Conservation (phyloP, 2,113 vertebrate species). For the Ptychochromis oligacanthus region DNA sequence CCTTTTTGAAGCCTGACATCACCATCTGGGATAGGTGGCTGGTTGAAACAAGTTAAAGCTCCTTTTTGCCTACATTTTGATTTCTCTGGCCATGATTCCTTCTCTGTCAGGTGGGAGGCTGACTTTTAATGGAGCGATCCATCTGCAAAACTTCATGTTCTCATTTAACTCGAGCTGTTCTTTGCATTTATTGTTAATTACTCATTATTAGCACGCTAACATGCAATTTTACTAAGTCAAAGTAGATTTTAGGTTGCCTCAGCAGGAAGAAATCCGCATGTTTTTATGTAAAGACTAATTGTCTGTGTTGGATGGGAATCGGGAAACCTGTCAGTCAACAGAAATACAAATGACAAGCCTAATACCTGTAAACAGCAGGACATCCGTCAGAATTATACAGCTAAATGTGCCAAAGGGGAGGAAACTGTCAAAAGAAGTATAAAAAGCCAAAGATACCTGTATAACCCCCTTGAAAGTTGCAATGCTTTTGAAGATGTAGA, state of each 20-base stretch:
- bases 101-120: rapidly evolving
- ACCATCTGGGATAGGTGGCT: neutral
- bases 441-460: neutral
- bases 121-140: neutral
- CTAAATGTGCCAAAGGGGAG: neutral
- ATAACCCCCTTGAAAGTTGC: rapidly evolving
- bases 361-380: rapidly evolving
- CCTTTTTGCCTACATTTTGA: neutral
- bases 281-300: neutral
- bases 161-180: neutral
- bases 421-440: too few species aligned
- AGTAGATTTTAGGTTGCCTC: too few species aligned
- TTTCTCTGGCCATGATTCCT: neutral
- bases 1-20: neutral
- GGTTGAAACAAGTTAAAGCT: neutral
- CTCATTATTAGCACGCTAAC: neutral
- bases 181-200: neutral
- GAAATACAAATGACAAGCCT: neutral
- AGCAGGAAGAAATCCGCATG: neutral
- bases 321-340: neutral
- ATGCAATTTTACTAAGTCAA: neutral
- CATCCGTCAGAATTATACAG: neutral
- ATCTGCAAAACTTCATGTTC: neutral
- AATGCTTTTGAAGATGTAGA: neutral
- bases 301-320: too few species aligned